Evolutionary conservation across 1,140 invertebrate species (phyloP).

Genomic region (Neuroterus valhalla): DNA sequence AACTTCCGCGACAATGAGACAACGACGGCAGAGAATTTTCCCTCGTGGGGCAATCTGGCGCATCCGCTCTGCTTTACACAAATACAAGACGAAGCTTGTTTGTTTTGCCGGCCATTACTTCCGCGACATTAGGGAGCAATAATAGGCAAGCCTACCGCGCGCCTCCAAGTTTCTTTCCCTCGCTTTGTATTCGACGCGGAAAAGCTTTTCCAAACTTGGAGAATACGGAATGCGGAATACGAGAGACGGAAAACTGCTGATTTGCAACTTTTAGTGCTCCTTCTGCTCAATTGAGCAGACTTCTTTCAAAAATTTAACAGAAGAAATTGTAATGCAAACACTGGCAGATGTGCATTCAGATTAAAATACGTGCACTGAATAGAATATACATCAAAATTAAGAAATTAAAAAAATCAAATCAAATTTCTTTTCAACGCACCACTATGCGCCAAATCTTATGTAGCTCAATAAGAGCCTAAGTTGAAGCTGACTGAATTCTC

Average conservation of each 20-base stretch:
- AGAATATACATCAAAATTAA: too few species aligned
- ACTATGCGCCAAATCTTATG: too few species aligned
- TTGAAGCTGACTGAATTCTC: too few species aligned
- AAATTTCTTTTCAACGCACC: too few species aligned
- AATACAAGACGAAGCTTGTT: not conserved
- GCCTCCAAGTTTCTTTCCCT: not conserved
- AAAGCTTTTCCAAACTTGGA: not conserved
- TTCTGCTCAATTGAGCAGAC: slow-evolving; percentile 12
- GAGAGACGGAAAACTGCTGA: slow-evolving; percentile 11
- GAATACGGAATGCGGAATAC: not conserved
- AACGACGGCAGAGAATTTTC: slow-evolving; percentile 3
- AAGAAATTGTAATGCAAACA: not conserved
- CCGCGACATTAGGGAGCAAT: slow-evolving; percentile 26
- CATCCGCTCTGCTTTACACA: not conserved
- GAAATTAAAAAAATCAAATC: too few species aligned
- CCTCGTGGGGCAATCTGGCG: not conserved
- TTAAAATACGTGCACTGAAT: too few species aligned
- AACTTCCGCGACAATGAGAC: slow-evolving; percentile 42
- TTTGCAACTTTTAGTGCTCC: not conserved
- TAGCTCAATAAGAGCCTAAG: too few species aligned
- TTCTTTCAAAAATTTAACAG: not conserved
- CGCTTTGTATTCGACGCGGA: not conserved
- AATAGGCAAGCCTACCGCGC: slow-evolving; percentile 2
- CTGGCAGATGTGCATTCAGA: too few species aligned
- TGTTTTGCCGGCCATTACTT: slow-evolving; percentile 6